Conservation (phyloP, 2,888 invertebrate genomes). For the Lasioglossum zephyrum region DNA sequence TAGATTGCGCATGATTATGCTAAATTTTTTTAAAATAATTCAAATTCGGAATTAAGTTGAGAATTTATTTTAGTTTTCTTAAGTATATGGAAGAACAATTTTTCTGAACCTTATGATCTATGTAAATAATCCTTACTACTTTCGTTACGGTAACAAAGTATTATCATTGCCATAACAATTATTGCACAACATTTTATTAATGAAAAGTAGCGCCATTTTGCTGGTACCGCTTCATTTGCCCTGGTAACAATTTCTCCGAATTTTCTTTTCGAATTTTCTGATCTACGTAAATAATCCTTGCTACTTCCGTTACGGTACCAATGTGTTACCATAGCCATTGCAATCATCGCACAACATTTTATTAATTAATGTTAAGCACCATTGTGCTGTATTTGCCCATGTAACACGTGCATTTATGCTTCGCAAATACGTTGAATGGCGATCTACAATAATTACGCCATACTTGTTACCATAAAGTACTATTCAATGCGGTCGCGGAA, state of each 20-base stretch:
- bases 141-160: too few relatives aligned
- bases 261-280: background rate
- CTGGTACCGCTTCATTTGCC: too few relatives aligned
- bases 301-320: background rate
- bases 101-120: background rate
- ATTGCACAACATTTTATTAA: background rate
- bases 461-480: slow-evolving; percentile 7
- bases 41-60: background rate
- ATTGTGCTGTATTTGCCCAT: background rate
- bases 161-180: background rate
- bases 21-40: background rate
- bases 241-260: background rate
- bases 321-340: background rate
- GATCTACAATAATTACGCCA: background rate
- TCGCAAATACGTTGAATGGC: background rate
- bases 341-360: background rate
- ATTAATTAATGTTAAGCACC: background rate
- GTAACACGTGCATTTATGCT: background rate
- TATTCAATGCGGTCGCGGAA: background rate
- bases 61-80: background rate
- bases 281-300: background rate
- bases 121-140: too few relatives aligned
- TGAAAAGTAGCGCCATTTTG: background rate
- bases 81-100: background rate
- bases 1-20: background rate